Conservation (phyloP, 2,797 vertebrate species). For the Rhabdophis nuchalis region DNA sequence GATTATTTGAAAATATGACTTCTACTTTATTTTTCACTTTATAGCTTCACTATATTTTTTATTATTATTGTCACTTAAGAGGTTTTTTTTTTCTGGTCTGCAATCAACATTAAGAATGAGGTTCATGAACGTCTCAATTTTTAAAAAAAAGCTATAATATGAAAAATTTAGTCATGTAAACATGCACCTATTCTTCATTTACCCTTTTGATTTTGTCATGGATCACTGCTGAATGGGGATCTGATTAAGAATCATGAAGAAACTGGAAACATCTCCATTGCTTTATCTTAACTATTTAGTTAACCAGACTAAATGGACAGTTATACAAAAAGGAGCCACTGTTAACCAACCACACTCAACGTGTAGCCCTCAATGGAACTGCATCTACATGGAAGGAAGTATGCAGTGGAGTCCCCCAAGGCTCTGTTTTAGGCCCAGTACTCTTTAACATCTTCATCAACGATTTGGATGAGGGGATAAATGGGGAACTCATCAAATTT, state of each 20-base stretch:
- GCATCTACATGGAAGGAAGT: too few relatives aligned
- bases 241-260: background rate
- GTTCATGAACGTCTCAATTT: background rate
- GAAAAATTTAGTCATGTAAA: background rate
- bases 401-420: too few relatives aligned
- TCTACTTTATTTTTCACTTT: background rate
- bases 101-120: background rate
- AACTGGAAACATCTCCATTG: constrained; percentile 8
- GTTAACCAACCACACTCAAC: too few relatives aligned
- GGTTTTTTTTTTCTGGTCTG: background rate
- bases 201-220: background rate
- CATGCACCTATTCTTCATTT: background rate
- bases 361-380: too few relatives aligned
- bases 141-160: constrained; percentile 1
- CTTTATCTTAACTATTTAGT: background rate
- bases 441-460: too few relatives aligned
- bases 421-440: too few relatives aligned
- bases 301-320: constrained; percentile 7
- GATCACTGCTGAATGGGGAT: constrained; percentile 5
- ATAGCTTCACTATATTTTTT: background rate
- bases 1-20: background rate
- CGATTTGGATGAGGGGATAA: too few relatives aligned
- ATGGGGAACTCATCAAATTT: too few relatives aligned
- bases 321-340: background rate
- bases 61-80: background rate